Evolutionary conservation across 2,888 invertebrate species (phyloP).

Genomic region (Lagria hirta): DNA sequence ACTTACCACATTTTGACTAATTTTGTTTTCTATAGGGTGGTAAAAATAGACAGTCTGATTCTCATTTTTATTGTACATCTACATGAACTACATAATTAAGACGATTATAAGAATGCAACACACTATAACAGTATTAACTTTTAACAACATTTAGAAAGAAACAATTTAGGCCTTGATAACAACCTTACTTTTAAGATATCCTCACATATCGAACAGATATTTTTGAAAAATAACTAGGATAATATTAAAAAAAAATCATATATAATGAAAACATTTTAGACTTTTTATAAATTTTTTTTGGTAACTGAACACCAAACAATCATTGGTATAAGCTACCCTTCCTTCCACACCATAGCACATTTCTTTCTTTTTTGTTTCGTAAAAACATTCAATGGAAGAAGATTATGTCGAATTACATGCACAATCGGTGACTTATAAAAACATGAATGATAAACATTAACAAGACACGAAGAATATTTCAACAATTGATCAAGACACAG

Average conservation of each 20-base stretch:
- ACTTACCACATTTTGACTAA: no score
- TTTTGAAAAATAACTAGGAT: no score
- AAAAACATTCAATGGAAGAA: slow-evolving; percentile 2
- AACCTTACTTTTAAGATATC: slow-evolving; percentile 32
- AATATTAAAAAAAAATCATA: no score
- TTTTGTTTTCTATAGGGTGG: no score
- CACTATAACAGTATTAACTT: slow-evolving; percentile 43
- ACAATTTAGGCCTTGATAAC: slow-evolving; percentile 44
- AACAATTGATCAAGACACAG: slow-evolving; percentile 31
- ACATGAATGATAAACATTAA: no score
- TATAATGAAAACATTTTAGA: no score
- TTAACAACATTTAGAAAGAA: slow-evolving; percentile 49
- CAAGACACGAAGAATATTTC: slow-evolving; percentile 35
- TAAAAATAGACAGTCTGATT: slow-evolving; percentile 7
- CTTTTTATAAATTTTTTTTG: no score
- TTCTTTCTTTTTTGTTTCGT: no score
- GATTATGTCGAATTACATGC: slow-evolving; percentile 6
- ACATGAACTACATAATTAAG: slow-evolving; percentile 47
- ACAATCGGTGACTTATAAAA: no score
- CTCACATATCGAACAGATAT: slow-evolving; percentile 8
- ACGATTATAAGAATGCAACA: slow-evolving; percentile 47
- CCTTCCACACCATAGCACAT: no score
- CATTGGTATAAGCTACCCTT: no score
- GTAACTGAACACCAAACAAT: no score
- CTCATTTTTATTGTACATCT: slow-evolving; percentile 45